A percentile compares a stretch with the other conserved stretches of the same genome.
Conservation (phyloP, 2,797 vertebrate species). For the Girardinus metallicus region DNA sequence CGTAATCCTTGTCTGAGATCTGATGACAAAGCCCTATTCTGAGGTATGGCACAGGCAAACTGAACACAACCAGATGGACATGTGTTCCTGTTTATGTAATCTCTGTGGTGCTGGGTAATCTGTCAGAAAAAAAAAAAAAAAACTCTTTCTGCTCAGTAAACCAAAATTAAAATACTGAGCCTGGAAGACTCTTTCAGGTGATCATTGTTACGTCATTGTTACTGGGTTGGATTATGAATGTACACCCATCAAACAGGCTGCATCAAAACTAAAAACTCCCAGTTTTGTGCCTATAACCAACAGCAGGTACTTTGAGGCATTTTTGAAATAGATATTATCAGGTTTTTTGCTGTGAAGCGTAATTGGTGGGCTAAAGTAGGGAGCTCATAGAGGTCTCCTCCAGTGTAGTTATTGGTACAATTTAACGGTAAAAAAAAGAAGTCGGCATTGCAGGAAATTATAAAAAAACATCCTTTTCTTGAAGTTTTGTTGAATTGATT, state of each 20-base stretch:
- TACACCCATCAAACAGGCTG: background rate
- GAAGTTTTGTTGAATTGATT: background rate
- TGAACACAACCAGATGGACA: constrained; percentile 59
- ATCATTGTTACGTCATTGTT: background rate
- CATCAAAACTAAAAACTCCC: background rate
- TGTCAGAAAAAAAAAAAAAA: constrained; percentile 12
- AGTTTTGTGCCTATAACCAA: background rate
- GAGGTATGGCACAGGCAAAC: constrained; percentile 40
- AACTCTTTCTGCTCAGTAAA: constrained; percentile 7
- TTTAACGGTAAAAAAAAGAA: background rate
- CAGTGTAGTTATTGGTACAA: background rate
- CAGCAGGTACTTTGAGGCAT: background rate
- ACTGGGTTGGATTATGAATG: background rate
- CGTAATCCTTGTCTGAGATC: constrained; percentile 68
- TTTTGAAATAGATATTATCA: background rate
- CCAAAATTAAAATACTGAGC: background rate
- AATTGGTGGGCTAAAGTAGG: background rate
- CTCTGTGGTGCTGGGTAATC: constrained; percentile 17
- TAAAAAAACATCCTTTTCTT: background rate
- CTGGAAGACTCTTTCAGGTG: constrained; percentile 8
- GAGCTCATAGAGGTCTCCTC: background rate
- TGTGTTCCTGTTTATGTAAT: constrained; percentile 64
- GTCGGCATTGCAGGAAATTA: background rate
- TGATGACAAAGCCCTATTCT: constrained; percentile 55
- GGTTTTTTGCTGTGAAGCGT: background rate